Evolutionary conservation across 2,797 vertebrate genomes (phyloP), one percentile per base, ranked within the genome.

Genomic region (Benthosema pterotum): DNA sequence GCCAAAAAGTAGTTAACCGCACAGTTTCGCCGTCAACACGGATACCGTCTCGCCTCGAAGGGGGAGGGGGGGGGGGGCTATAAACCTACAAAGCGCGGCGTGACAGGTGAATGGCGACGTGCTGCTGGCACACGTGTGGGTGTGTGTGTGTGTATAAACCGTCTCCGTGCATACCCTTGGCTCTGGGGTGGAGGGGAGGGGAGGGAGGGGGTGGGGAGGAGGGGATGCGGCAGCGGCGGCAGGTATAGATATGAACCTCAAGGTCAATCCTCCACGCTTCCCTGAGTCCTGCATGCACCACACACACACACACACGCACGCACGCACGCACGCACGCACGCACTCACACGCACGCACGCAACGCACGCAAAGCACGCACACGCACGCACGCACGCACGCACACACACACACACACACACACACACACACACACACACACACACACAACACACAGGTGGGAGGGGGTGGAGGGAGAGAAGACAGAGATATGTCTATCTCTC

Each of bases 181-280:
- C n/a, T n/a, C n/a, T n/a, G n/a, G 70, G 61, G 19, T 61, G 65
- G 22, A 4, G 22, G 22, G 2, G 22, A 2, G 2, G 22, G 2
- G 22, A 4, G 22, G 22, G 22, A 2, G 22, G 22, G 22, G 22
- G 22, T 22, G 22, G 22, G 22, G 22, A n/a, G n/a, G n/a, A n/a
- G 22, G 22, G 22, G 22, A 22, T 4, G 22, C 2, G 2, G 22
- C 22, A 4, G 22, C 22, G 4, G 22, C 2, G 22, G 70, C 62
- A 71, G 69, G 78, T 72, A 78, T 22, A 22, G 71, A 76, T 63
- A 51, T 72, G 67, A 70, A 71, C 64, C 60, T 22, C 62, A 70
- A 74, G 83, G 81, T 79, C 72, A 72, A 13, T 52, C 45, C 9
- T 57, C 22, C 22, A 22, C 22, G 66, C 25, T 80, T 22, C 22